Conservation (phyloP, 2,888 invertebrate genomes). For the Parascotia fuliginaria region DNA sequence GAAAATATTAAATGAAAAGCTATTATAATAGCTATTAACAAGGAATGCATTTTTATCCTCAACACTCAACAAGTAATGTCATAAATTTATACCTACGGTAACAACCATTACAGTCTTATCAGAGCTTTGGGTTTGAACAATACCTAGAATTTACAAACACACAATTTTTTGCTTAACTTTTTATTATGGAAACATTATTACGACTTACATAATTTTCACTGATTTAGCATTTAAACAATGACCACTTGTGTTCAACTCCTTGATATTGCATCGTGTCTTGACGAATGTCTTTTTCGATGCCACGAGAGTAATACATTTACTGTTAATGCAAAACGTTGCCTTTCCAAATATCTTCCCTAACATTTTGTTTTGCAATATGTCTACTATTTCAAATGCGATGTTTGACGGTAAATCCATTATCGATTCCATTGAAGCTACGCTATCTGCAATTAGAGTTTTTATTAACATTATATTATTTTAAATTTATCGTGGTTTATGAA, state of each 20-base stretch:
- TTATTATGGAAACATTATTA: slow-evolving; percentile 53
- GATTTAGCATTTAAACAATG: slow-evolving; percentile 69
- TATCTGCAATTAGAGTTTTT: slow-evolving; percentile 64
- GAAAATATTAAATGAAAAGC: neutral
- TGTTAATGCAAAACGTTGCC: slow-evolving; percentile 70
- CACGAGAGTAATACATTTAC: slow-evolving; percentile 71
- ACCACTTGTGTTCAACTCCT: slow-evolving; percentile 62
- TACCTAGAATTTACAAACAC: slow-evolving; percentile 42
- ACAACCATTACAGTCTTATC: slow-evolving; percentile 34
- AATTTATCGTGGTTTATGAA: too few relatives aligned
- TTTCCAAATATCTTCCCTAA: slow-evolving; percentile 74
- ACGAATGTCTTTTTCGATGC: slow-evolving; percentile 68
- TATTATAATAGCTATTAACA: neutral
- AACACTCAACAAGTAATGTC: neutral
- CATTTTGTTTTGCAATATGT: slow-evolving; percentile 74
- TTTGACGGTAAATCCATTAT: slow-evolving; percentile 77
- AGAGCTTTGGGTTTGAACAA: slow-evolving; percentile 26
- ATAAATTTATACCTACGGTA: neutral
- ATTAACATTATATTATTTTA: too few relatives aligned
- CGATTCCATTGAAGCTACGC: slow-evolving; percentile 70
- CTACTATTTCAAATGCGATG: slow-evolving; percentile 72
- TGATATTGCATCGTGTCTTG: slow-evolving; percentile 67
- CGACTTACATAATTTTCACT: slow-evolving; percentile 56
- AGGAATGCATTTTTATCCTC: neutral
- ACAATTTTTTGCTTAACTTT: slow-evolving; percentile 47